Evolutionary conservation across 2,797 vertebrate genomes (phyloP), one percentile per base, ranked within the genome.

Genomic region (Lindbergichthys nudifrons): DNA sequence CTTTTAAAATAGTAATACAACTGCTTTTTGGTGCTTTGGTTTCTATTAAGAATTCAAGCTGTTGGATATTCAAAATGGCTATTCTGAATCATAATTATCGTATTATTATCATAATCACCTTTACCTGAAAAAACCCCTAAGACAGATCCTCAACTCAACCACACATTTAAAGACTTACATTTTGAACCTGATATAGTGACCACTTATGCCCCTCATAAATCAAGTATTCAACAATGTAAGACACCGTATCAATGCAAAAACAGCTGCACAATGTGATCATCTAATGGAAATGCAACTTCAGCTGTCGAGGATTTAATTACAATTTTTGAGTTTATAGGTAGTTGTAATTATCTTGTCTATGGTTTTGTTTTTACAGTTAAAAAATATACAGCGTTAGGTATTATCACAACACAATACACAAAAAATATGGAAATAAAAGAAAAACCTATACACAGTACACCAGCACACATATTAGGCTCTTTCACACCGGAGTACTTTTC

Each of bases 221-320:
- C 1, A 0, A 59, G n/a, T 10, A 18, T 54, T 65, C 48, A 4
- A n/a, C 23, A 19, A 32, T 57, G 1, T 13, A 19, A 16, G 12
- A 43, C 6, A 48, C 46, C 7, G 45, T 14, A 23, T 47, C 30
- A 58, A 23, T n/a, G 23, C 19, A 36, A 50, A 67, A 75, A 26
- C 19, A 75, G 39, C 59, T 59, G 32, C 42, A 54, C 9, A 5
- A n/a, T 70, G 32, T 81, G 61, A 73, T 50, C 39, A 67, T 62
- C 39, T 41, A 16, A 45, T 75, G 41, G 8, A 59, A 10, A 36
- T 69, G 41, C 23, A 69, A 14, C 75, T 59, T 72, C 18, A 7
- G 64, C 57, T 50, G 26, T 15, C 3, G 52, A 23, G 46, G 30
- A 32, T 32, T 5, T 32, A 5, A 32, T 32, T 30, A 3, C 3